Conservation (phyloP, 1,140 invertebrate genomes). For the Callitettix versicolor region DNA sequence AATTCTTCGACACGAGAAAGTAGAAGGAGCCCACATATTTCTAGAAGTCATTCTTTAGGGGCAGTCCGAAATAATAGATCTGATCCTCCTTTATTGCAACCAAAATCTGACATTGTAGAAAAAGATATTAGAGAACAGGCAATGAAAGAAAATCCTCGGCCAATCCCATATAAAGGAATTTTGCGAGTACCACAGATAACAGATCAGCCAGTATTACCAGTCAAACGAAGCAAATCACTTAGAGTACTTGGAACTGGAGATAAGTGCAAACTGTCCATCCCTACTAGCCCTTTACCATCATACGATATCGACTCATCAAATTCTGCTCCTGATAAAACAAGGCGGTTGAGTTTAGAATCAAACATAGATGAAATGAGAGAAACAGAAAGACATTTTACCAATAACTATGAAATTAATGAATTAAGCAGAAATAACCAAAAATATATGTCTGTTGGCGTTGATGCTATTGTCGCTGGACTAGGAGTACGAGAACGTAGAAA, state of each 20-base stretch:
- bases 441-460: slow-evolving; percentile 2
- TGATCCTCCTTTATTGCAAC: not conserved
- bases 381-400: not conserved
- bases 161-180: slow-evolving; percentile 20
- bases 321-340: slow-evolving; percentile 1
- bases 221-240: slow-evolving; percentile 35
- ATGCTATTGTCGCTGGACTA: slow-evolving; percentile 27
- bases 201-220: slow-evolving; percentile 3
- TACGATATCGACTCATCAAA: slow-evolving; percentile 1
- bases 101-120: not conserved
- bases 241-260: slow-evolving; percentile 26
- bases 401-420: not conserved
- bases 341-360: slow-evolving; percentile 19
- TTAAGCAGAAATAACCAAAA: not conserved
- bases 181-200: slow-evolving; percentile 20
- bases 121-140: not conserved
- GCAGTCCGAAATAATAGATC: slow-evolving; percentile 15
- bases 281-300: not conserved
- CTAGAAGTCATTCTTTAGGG: slow-evolving; percentile 24
- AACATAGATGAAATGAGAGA: slow-evolving; percentile 19
- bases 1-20: slow-evolving; percentile 18
- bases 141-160: not conserved
- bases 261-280: slow-evolving; percentile 17
- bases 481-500: slow-evolving; percentile 33
- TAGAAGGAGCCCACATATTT: slow-evolving; percentile 3